Conservation (phyloP, 2,113 vertebrate species). For the Sylvia atricapilla region DNA sequence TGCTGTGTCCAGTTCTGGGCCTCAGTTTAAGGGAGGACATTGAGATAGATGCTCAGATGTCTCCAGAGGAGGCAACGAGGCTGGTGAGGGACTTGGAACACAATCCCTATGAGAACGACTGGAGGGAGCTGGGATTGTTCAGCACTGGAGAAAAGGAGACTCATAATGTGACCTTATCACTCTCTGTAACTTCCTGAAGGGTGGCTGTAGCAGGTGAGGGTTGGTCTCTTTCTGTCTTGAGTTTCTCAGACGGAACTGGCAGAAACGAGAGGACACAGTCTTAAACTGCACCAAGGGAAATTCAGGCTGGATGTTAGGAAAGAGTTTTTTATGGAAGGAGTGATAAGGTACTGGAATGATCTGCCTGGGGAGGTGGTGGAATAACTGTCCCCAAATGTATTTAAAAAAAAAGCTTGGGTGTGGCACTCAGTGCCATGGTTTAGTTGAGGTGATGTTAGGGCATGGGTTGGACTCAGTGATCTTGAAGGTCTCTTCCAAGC, state of each 20-base stretch:
- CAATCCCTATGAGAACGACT: accelerated
- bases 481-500: background rate
- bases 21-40: background rate
- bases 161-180: background rate
- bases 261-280: background rate
- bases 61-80: background rate
- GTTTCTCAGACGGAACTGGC: no score
- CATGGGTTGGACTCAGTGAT: background rate
- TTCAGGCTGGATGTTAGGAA: background rate
- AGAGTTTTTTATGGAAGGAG: background rate
- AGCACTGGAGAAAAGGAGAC: background rate
- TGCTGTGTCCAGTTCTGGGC: background rate
- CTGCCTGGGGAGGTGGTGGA: background rate
- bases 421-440: background rate
- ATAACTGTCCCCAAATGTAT: background rate
- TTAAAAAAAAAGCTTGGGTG: background rate
- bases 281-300: background rate
- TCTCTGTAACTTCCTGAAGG: background rate
- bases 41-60: background rate
- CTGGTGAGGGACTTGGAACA: background rate
- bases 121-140: background rate
- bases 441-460: background rate
- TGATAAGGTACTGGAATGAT: background rate
- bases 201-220: background rate
- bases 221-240: no score